Evolutionary conservation across 2,113 vertebrate genomes (phyloP), one percentile per base, ranked within the genome.

Genomic region (Polyodon spathula): DNA sequence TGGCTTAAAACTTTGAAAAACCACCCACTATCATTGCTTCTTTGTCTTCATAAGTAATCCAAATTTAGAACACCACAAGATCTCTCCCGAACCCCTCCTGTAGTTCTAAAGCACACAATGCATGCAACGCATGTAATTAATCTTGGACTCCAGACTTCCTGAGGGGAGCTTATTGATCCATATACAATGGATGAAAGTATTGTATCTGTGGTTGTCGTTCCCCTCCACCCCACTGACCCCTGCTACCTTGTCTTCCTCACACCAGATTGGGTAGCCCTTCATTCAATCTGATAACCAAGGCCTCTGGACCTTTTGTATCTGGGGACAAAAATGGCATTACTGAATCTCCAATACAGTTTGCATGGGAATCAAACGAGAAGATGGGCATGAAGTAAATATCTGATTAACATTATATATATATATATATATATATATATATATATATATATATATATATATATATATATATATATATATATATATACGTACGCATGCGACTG

Each of bases 151-250:
- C 81, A 71, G 82, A 81, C 80, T 73, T 83, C 76, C 85, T 78
- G 84, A 78, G 81, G 88, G 84, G 87, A 85, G 78, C 81, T 85
- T 86, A 86, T 88, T 92, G 89, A 90, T 86, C 88, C 76, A 70
- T 67, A 64, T 67, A 92, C 88, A 91, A 93, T 88, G 84, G 88
- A 90, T 91, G 84, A 92, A 90, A 90, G 89, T 88, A 85, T 84
- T 88, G 84, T 78, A 79, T 88, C 80, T 76, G 71, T 59, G 61
- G 69, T 70, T n/a, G n/a, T n/a, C n/a, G n/a, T n/a, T n/a, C n/a
- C n/a, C n/a, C n/a, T n/a, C 27, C 75, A 78, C 73, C 76, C 60
- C 68, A n/a, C n/a, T 81, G 77, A 84, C 73, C 77, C 60, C 67
- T 77, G 67, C 70, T 71, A 67, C 76, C 76, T 78, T 76, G 83